A percentile compares a stretch with the other conserved stretches of the same genome.
phyloP scores from a whole-genome alignment of 1,140 invertebrate species.

The Cydia fagiglandana region DNA sequence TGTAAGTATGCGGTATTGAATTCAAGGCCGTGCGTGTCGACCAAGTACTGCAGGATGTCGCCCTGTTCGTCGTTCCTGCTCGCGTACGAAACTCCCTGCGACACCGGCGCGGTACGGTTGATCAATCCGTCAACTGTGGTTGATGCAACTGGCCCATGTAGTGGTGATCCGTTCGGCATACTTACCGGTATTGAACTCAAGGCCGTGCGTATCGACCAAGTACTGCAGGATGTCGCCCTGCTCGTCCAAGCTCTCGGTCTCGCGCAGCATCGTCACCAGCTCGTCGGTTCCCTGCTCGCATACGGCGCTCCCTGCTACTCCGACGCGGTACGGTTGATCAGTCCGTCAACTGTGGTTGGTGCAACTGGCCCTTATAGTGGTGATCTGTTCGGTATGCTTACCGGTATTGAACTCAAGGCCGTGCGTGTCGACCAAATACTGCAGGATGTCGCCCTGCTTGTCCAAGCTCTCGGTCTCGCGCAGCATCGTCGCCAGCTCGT shows the following conservation, averaged over 20 bases:
- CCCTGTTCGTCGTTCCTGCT: constrained; percentile 98
- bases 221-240: constrained; percentile 99
- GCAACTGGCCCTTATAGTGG: too few relatives aligned
- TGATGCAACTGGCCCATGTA: too few relatives aligned
- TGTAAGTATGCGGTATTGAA: constrained; percentile 84
- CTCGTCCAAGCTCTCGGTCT: constrained; percentile 96
- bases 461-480: constrained; percentile 94
- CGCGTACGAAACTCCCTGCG: constrained; percentile 84
- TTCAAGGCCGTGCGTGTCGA: constrained; percentile 90
- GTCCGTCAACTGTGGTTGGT: constrained; percentile 72
- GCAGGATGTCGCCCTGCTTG: too few relatives aligned
- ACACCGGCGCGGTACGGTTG: constrained; percentile 76
- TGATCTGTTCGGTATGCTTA: constrained; percentile 60
- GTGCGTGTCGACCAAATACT: too few relatives aligned
- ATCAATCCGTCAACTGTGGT: constrained; percentile 72
- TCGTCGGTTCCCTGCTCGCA: constrained; percentile 95
- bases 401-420: too few relatives aligned
- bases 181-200: constrained; percentile 89
- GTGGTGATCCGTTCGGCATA: not conserved
- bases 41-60: constrained; percentile 98
- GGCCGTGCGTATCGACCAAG: constrained; percentile 91
- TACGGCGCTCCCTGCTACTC: constrained; percentile 82
- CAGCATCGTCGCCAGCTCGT: constrained; percentile 94
- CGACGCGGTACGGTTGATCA: constrained; percentile 68
- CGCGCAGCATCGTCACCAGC: constrained; percentile 92